These are phyloP conservation scores for Ischnura elegans DNA, from an alignment of 2,888 invertebrate genomes.

Conservation along the genomic window DNA sequence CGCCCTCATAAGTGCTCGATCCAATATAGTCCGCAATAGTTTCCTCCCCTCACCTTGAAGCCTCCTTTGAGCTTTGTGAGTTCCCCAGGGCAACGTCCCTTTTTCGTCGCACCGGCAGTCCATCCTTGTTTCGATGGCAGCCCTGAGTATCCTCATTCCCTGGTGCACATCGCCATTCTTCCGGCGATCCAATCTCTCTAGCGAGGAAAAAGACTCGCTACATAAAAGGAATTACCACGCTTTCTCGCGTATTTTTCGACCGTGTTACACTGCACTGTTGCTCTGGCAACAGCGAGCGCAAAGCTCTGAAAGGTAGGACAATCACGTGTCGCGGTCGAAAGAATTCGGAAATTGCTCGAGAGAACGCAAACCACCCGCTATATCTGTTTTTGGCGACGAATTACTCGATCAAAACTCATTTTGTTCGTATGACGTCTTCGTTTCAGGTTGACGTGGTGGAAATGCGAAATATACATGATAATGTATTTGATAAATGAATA, in stretches of 20 bases:
- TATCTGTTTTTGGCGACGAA: too few relatives aligned
- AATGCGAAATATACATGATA: too few relatives aligned
- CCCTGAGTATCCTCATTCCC: background rate
- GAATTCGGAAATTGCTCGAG: background rate
- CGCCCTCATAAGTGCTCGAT: background rate
- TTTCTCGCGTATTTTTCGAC: background rate
- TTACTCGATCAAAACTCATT: too few relatives aligned
- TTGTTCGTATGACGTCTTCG: too few relatives aligned
- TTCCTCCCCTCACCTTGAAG: background rate
- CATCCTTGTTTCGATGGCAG: slow-evolving; percentile 6
- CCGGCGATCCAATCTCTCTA: background rate
- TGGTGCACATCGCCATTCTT: background rate
- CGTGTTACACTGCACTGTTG: background rate
- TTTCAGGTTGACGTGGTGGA: too few relatives aligned
- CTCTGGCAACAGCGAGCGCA: too few relatives aligned
- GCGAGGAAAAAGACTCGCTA: background rate
- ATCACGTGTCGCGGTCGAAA: background rate
- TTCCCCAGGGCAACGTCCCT: background rate
- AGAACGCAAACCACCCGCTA: too few relatives aligned
- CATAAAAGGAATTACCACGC: too few relatives aligned
- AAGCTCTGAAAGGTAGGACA: background rate
- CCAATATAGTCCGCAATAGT: background rate
- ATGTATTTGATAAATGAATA: too few relatives aligned
- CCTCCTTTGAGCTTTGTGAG: background rate
- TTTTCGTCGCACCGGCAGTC: background rate